A percentile compares a stretch with the other conserved stretches of the same genome.
Conservation (phyloP, 1,140 invertebrate species). For the Hermetia illucens region DNA sequence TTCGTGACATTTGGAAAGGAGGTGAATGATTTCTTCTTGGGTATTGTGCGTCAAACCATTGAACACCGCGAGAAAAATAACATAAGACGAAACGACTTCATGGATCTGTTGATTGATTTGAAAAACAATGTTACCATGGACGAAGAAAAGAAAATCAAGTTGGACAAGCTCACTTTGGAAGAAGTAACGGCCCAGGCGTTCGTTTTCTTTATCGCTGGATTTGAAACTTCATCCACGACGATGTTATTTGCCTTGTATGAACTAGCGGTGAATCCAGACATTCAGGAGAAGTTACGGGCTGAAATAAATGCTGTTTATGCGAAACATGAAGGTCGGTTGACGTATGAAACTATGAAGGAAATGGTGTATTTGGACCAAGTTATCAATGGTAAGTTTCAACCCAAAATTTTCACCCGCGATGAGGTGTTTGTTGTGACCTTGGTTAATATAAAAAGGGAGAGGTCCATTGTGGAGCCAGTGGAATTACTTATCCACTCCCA, state of each 20-base stretch:
- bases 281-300: conserved; percentile 37
- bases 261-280: conserved; percentile 37
- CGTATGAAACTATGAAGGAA: conserved; percentile 37
- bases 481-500: too few species aligned
- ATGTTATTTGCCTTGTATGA: conserved; percentile 35
- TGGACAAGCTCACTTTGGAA: conserved; percentile 1
- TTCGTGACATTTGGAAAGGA: too few species aligned
- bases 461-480: too few species aligned
- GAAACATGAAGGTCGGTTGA: conserved; percentile 30
- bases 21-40: too few species aligned
- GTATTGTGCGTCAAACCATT: too few species aligned
- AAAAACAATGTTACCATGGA: conserved; percentile 21
- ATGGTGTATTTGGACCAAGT: conserved; percentile 38
- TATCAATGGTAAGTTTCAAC: conserved; percentile 22
- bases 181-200: conserved; percentile 4
- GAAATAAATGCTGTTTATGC: too few species aligned
- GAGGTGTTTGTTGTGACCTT: too few species aligned
- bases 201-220: conserved; percentile 13
- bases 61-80: conserved; percentile 31
- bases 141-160: too few species aligned
- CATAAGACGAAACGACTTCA: conserved; percentile 31
- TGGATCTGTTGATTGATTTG: conserved; percentile 35
- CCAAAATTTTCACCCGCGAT: too few species aligned
- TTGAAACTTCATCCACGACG: conserved; percentile 39
- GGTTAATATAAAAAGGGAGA: too few species aligned